These are phyloP conservation scores for Muscicapa comitata DNA, from an alignment of 2,797 vertebrate genomes.

Conservation along the genomic window DNA sequence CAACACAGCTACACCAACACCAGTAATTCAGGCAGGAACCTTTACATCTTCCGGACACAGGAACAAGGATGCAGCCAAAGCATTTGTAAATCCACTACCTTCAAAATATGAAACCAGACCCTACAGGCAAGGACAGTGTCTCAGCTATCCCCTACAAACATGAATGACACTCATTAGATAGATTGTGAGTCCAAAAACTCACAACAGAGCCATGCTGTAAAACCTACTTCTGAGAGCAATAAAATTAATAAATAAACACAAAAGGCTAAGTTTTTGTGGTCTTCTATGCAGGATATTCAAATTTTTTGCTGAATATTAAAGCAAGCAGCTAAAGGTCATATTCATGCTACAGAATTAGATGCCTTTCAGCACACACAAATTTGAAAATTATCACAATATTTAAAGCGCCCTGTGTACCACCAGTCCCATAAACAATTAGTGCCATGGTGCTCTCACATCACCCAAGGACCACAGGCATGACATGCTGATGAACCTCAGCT, in stretches of 20 bases:
- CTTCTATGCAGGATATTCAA: not conserved
- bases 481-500: not conserved
- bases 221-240: not conserved
- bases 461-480: not conserved
- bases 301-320: not conserved
- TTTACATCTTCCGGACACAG: not conserved
- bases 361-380: not conserved
- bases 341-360: not conserved
- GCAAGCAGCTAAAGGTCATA: not conserved
- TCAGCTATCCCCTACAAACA: not conserved
- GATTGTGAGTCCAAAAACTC: not conserved
- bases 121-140: not conserved
- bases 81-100: not conserved
- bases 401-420: not conserved
- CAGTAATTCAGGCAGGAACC: conserved; percentile 8
- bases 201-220: not conserved
- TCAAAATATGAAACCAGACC: not conserved
- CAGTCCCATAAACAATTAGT: not conserved
- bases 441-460: not conserved
- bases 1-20: not conserved
- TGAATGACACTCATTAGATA: not conserved
- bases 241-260: not conserved
- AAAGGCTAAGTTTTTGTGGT: not conserved
- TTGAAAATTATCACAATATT: not conserved
- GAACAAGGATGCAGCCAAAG: not conserved